A percentile compares a stretch with the other conserved stretches of the same genome.
phyloP scores from a whole-genome alignment of 2,113 vertebrate species.

The Poeciliopsis turrubarensis region DNA sequence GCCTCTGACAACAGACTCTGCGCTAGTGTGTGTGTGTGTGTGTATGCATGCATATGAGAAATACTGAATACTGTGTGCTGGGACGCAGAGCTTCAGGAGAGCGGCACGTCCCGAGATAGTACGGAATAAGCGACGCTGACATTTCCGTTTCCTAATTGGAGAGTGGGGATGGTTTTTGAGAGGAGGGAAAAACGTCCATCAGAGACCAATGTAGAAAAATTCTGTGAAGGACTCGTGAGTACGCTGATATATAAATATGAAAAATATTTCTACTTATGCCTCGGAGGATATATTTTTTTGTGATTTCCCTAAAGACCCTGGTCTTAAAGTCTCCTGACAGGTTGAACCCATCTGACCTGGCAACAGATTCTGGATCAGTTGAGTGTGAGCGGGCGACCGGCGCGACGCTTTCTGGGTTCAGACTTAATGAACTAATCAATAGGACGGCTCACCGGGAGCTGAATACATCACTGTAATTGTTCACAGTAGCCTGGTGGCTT shows the following conservation, averaged over 20 bases:
- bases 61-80: slow-evolving; percentile 41
- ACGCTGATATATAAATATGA: not conserved
- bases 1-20: slow-evolving; percentile 22
- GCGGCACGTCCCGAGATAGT: slow-evolving; percentile 11
- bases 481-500: slow-evolving; percentile 7
- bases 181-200: not conserved
- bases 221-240: not conserved
- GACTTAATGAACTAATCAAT: slow-evolving; percentile 54
- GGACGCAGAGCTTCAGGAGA: slow-evolving; percentile 33
- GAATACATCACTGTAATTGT: slow-evolving; percentile 43
- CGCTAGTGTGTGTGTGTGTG: slow-evolving; percentile 26
- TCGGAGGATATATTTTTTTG: not conserved
- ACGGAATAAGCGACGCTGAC: slow-evolving; percentile 2
- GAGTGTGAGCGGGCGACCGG: slow-evolving; percentile 26
- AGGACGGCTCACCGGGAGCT: slow-evolving; percentile 10
- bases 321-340: slow-evolving; percentile 12
- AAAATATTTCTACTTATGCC: not conserved
- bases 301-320: not conserved
- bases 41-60: slow-evolving; percentile 13
- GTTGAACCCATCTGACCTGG: not conserved
- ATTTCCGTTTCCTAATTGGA: slow-evolving; percentile 14
- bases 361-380: slow-evolving; percentile 25
- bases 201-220: not conserved
- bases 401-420: slow-evolving; percentile 22
- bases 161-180: not conserved